These are phyloP conservation scores for Drosophila setosimentum DNA, from an alignment of 2,888 invertebrate species.

Conservation along the genomic window DNA sequence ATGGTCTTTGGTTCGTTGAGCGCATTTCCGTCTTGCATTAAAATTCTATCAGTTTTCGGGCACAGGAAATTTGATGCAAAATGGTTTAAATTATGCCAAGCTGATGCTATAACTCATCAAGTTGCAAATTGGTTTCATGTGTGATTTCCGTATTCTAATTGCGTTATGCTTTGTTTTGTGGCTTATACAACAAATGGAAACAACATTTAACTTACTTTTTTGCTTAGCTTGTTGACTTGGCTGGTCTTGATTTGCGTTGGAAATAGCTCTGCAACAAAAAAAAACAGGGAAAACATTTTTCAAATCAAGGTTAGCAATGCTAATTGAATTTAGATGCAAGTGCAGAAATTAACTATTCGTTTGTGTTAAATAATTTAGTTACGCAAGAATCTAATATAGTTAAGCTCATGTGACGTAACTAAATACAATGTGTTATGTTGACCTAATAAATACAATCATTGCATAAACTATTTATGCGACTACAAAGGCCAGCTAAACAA, in stretches of 20 bases:
- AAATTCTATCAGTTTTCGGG: constrained; percentile 53
- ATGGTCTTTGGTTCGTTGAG: constrained; percentile 46
- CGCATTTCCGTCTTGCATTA: constrained; percentile 74
- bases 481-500: constrained; percentile 23
- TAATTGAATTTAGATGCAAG: constrained; percentile 15
- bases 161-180: constrained; percentile 28
- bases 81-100: constrained; percentile 54
- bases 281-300: background rate
- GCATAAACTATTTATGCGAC: background rate
- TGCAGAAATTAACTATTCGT: background rate
- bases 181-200: background rate
- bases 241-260: constrained; percentile 3
- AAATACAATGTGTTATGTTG: background rate
- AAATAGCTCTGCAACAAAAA: constrained; percentile 58
- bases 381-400: background rate
- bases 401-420: constrained; percentile 4
- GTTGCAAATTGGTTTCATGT: constrained; percentile 66
- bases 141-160: constrained; percentile 61
- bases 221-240: constrained; percentile 14
- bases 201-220: constrained; percentile 40
- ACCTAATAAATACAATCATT: background rate
- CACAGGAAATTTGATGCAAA: constrained; percentile 72
- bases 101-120: constrained; percentile 22
- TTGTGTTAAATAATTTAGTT: background rate
- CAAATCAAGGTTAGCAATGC: constrained; percentile 45